Percentiles rank a stretch among this genome's conserved stretches.
phyloP scores from a whole-genome alignment of 1,140 invertebrate genomes.

The Rhagoletis pomonella region DNA sequence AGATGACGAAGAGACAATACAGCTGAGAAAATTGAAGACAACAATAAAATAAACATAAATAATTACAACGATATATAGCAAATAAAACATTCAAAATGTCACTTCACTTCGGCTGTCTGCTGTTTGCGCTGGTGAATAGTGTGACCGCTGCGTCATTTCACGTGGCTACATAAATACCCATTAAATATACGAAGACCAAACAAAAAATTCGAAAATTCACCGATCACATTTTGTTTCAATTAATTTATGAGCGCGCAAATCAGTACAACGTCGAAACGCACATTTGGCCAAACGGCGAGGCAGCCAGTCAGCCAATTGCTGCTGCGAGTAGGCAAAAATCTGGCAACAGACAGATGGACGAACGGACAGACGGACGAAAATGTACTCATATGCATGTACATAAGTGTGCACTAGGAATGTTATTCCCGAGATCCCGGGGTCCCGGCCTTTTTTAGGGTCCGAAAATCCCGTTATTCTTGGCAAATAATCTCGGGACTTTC shows the following conservation, averaged over 20 bases:
- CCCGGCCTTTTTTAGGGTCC: too few relatives aligned
- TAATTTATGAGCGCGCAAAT: conserved; percentile 51
- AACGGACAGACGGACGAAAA: neutral
- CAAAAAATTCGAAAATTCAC: conserved; percentile 48
- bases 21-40: conserved; percentile 30
- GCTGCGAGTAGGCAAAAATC: neutral
- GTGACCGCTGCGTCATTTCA: neutral
- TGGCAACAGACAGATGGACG: neutral
- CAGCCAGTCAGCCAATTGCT: neutral
- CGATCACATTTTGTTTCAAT: conserved; percentile 52
- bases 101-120: neutral
- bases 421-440: too few relatives aligned
- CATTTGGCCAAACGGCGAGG: neutral
- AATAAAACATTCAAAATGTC: conserved; percentile 44
- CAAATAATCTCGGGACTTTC: too few relatives aligned
- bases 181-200: neutral
- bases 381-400: too few relatives aligned
- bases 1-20: conserved; percentile 34
- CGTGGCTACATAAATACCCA: neutral
- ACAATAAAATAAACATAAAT: conserved; percentile 34
- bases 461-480: too few relatives aligned
- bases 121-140: neutral
- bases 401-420: too few relatives aligned
- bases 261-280: conserved; percentile 41
- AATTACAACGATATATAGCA: conserved; percentile 26